These are phyloP conservation scores for Ernsta delagoae DNA, from an alignment of 2,888 invertebrate genomes.

Conservation along the genomic window DNA sequence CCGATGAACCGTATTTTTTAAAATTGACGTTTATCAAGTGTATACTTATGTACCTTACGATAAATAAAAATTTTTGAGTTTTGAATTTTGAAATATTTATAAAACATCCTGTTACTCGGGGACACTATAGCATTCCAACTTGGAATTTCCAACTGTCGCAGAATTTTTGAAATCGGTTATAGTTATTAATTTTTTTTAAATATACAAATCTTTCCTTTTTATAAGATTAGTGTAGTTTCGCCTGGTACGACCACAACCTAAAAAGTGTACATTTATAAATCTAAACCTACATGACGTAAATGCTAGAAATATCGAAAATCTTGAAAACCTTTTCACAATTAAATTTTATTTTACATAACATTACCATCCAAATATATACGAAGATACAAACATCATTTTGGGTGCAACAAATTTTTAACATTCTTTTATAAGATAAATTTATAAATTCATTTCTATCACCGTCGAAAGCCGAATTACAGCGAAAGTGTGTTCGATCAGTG, in stretches of 20 bases:
- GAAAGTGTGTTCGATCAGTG: too few relatives aligned
- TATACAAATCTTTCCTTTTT: too few relatives aligned
- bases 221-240: background rate
- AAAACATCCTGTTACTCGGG: too few relatives aligned
- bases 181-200: too few relatives aligned
- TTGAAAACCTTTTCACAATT: conserved; percentile 13
- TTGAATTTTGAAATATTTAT: too few relatives aligned
- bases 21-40: too few relatives aligned
- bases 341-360: conserved; percentile 14
- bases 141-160: too few relatives aligned
- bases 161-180: too few relatives aligned
- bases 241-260: conserved; percentile 20
- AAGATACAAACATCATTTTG: conserved; percentile 9
- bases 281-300: conserved; percentile 24
- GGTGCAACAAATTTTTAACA: conserved; percentile 21
- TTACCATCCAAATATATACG: conserved; percentile 12
- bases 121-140: too few relatives aligned
- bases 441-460: conserved; percentile 23
- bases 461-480: conserved; percentile 22
- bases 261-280: conserved; percentile 17
- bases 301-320: conserved; percentile 27
- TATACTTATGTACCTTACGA: too few relatives aligned
- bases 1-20: too few relatives aligned
- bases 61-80: too few relatives aligned
- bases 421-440: conserved; percentile 16